Percentiles rank a stretch among this genome's conserved stretches.
These are phyloP conservation scores for Cathartes aura DNA, from an alignment of 2,113 vertebrate genomes.

Conservation along the genomic window DNA sequence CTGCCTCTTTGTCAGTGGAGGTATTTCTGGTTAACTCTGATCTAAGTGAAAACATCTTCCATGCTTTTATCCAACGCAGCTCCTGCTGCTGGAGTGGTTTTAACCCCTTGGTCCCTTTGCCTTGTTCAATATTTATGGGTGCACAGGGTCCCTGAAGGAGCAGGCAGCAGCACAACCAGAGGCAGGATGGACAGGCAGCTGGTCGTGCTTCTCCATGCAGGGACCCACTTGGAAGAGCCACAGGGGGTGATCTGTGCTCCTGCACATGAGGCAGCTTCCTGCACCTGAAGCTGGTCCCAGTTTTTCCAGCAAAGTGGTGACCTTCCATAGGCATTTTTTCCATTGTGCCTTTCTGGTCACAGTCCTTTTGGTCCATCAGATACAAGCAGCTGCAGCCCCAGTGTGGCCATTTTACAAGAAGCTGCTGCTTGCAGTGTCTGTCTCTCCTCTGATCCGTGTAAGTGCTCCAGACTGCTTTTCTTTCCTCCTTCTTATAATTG, in stretches of 20 bases:
- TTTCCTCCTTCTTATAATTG: neutral
- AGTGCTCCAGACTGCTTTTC: neutral
- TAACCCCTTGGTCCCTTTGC: neutral
- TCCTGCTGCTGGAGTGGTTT: neutral
- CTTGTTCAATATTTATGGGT: neutral
- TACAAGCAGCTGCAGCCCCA: neutral
- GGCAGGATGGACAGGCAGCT: neutral
- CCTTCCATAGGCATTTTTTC: neutral
- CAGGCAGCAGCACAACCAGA: neutral
- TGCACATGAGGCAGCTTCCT: neutral
- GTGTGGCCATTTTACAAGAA: neutral
- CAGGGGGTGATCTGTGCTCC: neutral
- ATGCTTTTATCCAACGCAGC: neutral
- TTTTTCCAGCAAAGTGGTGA: neutral
- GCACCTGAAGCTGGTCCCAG: neutral
- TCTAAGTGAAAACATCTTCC: neutral
- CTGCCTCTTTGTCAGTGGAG: neutral
- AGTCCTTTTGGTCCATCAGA: neutral
- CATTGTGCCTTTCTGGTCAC: neutral
- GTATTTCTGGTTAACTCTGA: neutral
- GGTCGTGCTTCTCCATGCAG: neutral
- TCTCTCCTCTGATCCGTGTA: neutral
- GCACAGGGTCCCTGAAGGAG: neutral
- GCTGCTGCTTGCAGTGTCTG: neutral
- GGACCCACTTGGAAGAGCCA: neutral